These are phyloP conservation scores for Ormyrus pomaceus DNA, from an alignment of 2,888 invertebrate genomes.

Conservation along the genomic window DNA sequence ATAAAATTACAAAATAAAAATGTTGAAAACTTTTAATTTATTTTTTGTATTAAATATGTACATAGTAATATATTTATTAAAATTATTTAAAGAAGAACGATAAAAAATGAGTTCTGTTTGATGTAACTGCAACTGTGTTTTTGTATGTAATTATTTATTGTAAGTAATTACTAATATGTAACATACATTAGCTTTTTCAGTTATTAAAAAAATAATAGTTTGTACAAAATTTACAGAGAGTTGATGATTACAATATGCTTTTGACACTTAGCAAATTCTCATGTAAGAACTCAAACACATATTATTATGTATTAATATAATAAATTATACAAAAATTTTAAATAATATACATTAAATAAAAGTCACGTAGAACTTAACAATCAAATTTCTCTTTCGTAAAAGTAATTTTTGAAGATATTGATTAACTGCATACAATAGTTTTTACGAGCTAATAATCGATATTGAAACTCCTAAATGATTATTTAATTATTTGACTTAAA, in stretches of 20 bases:
- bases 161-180: slow-evolving; percentile 23
- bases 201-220: slow-evolving; percentile 40
- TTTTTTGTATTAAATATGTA: slow-evolving; percentile 43
- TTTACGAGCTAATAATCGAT: slow-evolving; percentile 3
- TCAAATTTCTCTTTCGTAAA: slow-evolving; percentile 1
- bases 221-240: slow-evolving; percentile 46
- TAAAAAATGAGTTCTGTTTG: slow-evolving; percentile 28
- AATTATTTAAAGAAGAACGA: slow-evolving; percentile 29
- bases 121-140: slow-evolving; percentile 26
- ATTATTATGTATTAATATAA: slow-evolving; percentile 6
- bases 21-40: slow-evolving; percentile 45
- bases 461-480: neutral
- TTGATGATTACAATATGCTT: slow-evolving; percentile 17
- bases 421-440: slow-evolving; percentile 1
- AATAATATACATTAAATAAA: slow-evolving; percentile 18
- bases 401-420: slow-evolving; percentile 1
- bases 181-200: slow-evolving; percentile 23
- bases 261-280: slow-evolving; percentile 27
- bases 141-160: slow-evolving; percentile 30
- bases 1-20: slow-evolving; percentile 12
- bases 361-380: slow-evolving; percentile 10
- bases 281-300: slow-evolving; percentile 19
- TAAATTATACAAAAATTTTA: slow-evolving; percentile 32
- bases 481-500: slow-evolving; percentile 7
- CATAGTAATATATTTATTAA: slow-evolving; percentile 22